A percentile compares a stretch with the other conserved stretches of the same genome.
Evolutionary conservation across 1,140 invertebrate species (phyloP).

Genomic region (Helicoverpa zea): DNA sequence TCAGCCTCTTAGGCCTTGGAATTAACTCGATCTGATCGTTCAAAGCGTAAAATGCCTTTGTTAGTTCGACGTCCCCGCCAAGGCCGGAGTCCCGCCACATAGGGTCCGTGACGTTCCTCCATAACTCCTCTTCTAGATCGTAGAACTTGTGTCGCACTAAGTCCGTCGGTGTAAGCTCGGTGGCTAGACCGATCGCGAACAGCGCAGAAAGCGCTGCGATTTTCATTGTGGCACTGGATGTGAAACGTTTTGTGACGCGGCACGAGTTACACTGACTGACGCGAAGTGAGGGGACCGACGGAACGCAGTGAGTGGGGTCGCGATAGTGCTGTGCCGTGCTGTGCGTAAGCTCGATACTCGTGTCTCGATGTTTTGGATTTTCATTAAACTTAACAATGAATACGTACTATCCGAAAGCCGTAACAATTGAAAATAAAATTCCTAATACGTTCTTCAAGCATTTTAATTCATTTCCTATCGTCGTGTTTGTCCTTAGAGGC

Average conservation of each 20-base stretch:
- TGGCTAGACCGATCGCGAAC: slow-evolving; percentile 65
- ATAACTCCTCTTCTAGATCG: slow-evolving; percentile 83
- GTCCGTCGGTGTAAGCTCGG: slow-evolving; percentile 83
- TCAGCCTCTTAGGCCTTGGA: slow-evolving; percentile 76
- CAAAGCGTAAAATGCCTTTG: slow-evolving; percentile 87
- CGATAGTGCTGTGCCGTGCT: slow-evolving; percentile 61
- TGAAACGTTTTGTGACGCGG: slow-evolving; percentile 64
- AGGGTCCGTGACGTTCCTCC: slow-evolving; percentile 82
- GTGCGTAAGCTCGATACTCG: slow-evolving; percentile 48
- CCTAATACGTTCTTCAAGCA: not conserved
- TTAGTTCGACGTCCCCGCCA: slow-evolving; percentile 85
- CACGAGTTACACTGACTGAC: slow-evolving; percentile 67
- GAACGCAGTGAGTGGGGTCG: slow-evolving; percentile 61
- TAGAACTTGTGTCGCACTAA: slow-evolving; percentile 87
- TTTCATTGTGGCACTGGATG: slow-evolving; percentile 65
- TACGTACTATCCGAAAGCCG: not conserved
- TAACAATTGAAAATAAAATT: slow-evolving; percentile 9
- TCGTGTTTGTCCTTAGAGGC: slow-evolving; percentile 16
- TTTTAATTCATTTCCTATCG: not conserved
- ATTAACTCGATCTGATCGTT: slow-evolving; percentile 82
- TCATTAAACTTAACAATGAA: not conserved
- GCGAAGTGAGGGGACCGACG: slow-evolving; percentile 62
- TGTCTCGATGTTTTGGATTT: slow-evolving; percentile 27
- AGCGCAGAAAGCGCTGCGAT: slow-evolving; percentile 75
- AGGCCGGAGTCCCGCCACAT: slow-evolving; percentile 78